Percentiles rank a stretch among this genome's conserved stretches.
Conservation (phyloP, 2,797 vertebrate genomes). For the Centropyge bicolor region DNA sequence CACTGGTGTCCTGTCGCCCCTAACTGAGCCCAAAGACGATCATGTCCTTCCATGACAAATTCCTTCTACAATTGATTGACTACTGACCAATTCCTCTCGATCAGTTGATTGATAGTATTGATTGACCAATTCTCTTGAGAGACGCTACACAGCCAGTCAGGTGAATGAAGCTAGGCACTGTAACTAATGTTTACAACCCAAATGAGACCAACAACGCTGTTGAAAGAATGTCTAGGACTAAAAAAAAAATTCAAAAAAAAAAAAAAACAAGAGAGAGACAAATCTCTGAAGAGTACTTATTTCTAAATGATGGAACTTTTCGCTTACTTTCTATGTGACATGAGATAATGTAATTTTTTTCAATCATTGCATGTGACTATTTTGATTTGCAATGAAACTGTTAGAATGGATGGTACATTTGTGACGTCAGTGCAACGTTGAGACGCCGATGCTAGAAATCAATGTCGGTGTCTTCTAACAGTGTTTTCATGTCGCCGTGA, state of each 20-base stretch:
- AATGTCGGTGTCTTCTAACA: slow-evolving; percentile 77
- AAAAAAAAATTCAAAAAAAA: slow-evolving; percentile 61
- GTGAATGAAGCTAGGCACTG: slow-evolving; percentile 81
- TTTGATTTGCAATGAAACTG: slow-evolving; percentile 88
- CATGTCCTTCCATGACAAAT: slow-evolving; percentile 71
- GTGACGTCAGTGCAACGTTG: slow-evolving; percentile 84
- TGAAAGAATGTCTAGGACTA: slow-evolving; percentile 88
- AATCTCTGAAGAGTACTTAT: slow-evolving; percentile 84
- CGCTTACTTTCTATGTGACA: slow-evolving; percentile 86
- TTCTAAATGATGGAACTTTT: slow-evolving; percentile 85
- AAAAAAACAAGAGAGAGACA: slow-evolving; percentile 56
- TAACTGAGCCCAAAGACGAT: slow-evolving; percentile 86
- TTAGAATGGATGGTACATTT: slow-evolving; percentile 87
- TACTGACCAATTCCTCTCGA: slow-evolving; percentile 79
- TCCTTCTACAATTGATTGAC: slow-evolving; percentile 71
- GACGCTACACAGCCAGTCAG: slow-evolving; percentile 77
- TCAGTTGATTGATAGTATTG: slow-evolving; percentile 79
- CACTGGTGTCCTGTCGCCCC: slow-evolving; percentile 81
- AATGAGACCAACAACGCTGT: slow-evolving; percentile 89
- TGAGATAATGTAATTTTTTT: slow-evolving; percentile 87
- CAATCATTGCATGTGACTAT: slow-evolving; percentile 88
- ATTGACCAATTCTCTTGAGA: slow-evolving; percentile 80
- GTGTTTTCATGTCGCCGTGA: slow-evolving; percentile 84
- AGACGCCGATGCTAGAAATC: slow-evolving; percentile 79
- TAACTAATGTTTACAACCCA: slow-evolving; percentile 88